Conservation (phyloP, 2,797 vertebrate species). For the Eupleurogrammus muticus region DNA sequence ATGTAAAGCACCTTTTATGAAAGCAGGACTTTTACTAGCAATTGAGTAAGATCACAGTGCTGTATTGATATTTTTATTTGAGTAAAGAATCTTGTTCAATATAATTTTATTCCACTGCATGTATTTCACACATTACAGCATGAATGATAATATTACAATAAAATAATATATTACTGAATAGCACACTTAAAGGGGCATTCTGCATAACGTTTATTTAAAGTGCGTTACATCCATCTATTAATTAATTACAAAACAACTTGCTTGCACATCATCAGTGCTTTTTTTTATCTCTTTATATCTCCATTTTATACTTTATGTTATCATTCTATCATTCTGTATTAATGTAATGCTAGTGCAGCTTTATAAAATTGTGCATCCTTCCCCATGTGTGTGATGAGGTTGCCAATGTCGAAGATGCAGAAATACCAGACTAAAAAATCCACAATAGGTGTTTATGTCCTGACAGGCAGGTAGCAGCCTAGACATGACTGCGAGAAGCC, state of each 20-base stretch:
- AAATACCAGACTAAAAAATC: not conserved
- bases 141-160: no score
- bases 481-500: slow-evolving; percentile 13
- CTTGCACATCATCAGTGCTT: no score
- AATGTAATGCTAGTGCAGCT: not conserved
- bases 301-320: not conserved
- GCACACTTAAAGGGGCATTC: no score
- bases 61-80: not conserved
- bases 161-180: no score
- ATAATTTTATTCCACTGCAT: no score
- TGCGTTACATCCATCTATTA: no score
- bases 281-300: no score
- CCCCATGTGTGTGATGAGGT: not conserved
- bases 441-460: not conserved
- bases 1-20: no score
- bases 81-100: not conserved
- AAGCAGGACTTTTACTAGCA: not conserved
- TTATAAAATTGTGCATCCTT: slow-evolving; percentile 8
- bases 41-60: not conserved
- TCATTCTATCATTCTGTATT: not conserved
- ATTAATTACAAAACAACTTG: no score
- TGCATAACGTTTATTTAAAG: no score
- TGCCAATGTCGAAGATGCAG: not conserved
- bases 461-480: slow-evolving; percentile 6
- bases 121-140: no score